These are phyloP conservation scores for Dicranocentrus wangi DNA, from an alignment of 2,888 invertebrate genomes.

Conservation along the genomic window DNA sequence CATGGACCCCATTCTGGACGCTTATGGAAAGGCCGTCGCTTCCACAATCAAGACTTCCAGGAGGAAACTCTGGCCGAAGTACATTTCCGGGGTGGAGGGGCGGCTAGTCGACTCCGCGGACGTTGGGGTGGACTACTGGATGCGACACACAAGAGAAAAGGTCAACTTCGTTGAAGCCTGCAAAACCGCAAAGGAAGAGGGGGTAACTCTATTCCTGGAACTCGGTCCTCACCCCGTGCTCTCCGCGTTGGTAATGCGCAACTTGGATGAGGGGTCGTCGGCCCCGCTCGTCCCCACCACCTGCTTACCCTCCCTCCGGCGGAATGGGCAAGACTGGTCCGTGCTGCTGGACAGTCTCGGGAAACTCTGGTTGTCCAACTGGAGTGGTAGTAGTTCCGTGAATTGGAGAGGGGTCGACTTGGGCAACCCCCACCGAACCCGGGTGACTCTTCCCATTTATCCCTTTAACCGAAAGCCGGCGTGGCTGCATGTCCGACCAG, in stretches of 20 bases:
- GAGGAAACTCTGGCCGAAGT: too few species aligned
- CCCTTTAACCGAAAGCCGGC: slow-evolving; percentile 1
- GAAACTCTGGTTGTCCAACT: slow-evolving; percentile 29
- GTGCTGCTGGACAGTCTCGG: too few species aligned
- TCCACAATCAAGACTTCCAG: too few species aligned
- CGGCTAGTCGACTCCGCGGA: too few species aligned
- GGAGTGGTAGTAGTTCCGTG: background rate
- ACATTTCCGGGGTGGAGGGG: slow-evolving; percentile 36
- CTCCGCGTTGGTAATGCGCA: slow-evolving; percentile 21
- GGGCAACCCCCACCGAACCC: too few species aligned
- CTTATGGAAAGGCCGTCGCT: too few species aligned
- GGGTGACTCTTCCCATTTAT: background rate
- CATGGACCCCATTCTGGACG: slow-evolving; percentile 56
- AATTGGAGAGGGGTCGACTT: slow-evolving; percentile 44
- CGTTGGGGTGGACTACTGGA: slow-evolving; percentile 46
- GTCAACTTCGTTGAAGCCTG: slow-evolving; percentile 41
- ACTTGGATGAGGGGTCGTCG: too few species aligned
- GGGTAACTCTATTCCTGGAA: slow-evolving; percentile 30
- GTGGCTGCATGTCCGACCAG: background rate
- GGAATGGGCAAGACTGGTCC: too few species aligned
- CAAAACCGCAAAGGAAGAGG: background rate
- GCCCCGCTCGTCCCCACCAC: slow-evolving; percentile 13
- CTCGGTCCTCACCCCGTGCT: slow-evolving; percentile 53
- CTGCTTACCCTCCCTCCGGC: too few species aligned
- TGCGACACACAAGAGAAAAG: slow-evolving; percentile 41